These are phyloP conservation scores for Gonatopus flavifemur DNA, from an alignment of 1,140 invertebrate genomes.

Conservation along the genomic window DNA sequence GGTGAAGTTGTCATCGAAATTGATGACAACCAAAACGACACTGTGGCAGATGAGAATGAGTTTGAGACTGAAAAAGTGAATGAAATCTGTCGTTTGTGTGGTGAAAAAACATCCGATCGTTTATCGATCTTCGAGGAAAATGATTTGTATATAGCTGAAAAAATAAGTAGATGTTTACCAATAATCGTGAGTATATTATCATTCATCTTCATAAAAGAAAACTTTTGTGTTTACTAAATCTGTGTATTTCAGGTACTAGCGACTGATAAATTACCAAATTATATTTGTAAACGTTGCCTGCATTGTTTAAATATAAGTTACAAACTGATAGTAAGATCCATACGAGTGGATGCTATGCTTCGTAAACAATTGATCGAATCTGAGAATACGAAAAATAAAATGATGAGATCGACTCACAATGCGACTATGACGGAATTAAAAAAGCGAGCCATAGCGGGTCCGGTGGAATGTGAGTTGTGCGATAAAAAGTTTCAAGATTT, in stretches of 20 bases:
- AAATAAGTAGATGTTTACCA: slow-evolving; percentile 25
- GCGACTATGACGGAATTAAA: slow-evolving; percentile 12
- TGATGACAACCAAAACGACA: too few species aligned
- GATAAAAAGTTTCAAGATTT: slow-evolving; percentile 26
- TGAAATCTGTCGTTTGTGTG: too few species aligned
- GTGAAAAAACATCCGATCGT: too few species aligned
- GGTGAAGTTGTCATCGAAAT: too few species aligned
- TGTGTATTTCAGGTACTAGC: slow-evolving; percentile 24
- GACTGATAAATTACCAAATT: slow-evolving; percentile 33
- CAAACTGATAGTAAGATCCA: slow-evolving; percentile 27
- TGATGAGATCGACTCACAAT: neutral
- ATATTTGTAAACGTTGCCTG: slow-evolving; percentile 38
- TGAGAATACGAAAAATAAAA: neutral
- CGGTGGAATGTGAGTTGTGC: slow-evolving; percentile 32
- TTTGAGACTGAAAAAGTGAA: too few species aligned
- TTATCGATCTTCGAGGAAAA: too few species aligned
- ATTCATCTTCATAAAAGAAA: neutral
- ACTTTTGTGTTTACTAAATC: neutral
- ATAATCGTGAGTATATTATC: slow-evolving; percentile 13
- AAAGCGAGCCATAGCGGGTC: slow-evolving; percentile 13
- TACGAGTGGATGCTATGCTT: slow-evolving; percentile 29
- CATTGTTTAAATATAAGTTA: slow-evolving; percentile 38
- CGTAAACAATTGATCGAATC: slow-evolving; percentile 15
- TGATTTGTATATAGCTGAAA: slow-evolving; percentile 19
- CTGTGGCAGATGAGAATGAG: too few species aligned